Percentiles rank a stretch among this genome's conserved stretches.
Conservation (phyloP, 2,113 vertebrate genomes). For the human region GRCh38 chr4:84225001-84225500, state of each 20-base stretch:
- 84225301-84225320: neutral
- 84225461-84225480: neutral
- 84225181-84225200: neutral
- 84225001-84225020: constrained; percentile 41
- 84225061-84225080: constrained; percentile 28
- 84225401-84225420: neutral
- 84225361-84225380: neutral
- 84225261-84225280: neutral
- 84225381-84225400: neutral
- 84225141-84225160: too few species aligned
- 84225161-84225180: neutral
- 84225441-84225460: neutral
- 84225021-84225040: constrained; percentile 21
- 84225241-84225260: too few species aligned
- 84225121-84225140: too few species aligned
- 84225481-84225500: neutral
- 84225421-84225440: neutral
- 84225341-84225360: neutral
- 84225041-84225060: neutral
- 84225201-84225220: neutral
- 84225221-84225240: neutral
- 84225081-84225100: neutral
- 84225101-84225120: neutral
- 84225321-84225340: neutral
- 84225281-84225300: neutral